Percentiles rank a stretch among this genome's conserved stretches.
Conservation (phyloP, 2,113 vertebrate species). For the Agelaius phoeniceus region DNA sequence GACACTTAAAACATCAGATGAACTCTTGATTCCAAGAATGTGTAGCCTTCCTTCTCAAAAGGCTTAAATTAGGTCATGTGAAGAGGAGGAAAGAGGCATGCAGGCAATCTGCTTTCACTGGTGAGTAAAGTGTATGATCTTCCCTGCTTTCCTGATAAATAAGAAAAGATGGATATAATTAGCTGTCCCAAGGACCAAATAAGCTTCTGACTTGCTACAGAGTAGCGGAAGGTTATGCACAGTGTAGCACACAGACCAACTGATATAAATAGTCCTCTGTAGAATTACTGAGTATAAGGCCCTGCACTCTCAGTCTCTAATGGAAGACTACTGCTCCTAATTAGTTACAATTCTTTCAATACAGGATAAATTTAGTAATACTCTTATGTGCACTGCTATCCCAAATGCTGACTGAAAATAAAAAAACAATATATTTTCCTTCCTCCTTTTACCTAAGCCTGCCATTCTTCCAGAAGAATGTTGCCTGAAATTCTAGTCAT, state of each 20-base stretch:
- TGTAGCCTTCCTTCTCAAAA: background rate
- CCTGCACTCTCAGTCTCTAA: background rate
- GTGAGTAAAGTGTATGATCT: background rate
- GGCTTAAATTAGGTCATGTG: background rate
- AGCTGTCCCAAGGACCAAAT: background rate
- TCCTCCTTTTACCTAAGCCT: background rate
- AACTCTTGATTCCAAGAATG: background rate
- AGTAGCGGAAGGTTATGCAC: background rate
- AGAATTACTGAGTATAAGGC: background rate
- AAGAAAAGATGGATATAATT: background rate
- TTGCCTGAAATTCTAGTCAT: background rate
- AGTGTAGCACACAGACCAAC: background rate
- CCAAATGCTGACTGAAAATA: background rate
- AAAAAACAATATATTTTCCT: background rate
- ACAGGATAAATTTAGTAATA: background rate
- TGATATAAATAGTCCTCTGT: background rate
- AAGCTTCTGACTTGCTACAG: background rate
- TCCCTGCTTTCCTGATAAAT: background rate
- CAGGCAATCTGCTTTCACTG: background rate
- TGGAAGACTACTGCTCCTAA: background rate
- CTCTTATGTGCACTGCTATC: background rate
- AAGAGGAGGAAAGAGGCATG: background rate
- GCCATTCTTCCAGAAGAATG: background rate
- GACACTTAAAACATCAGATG: background rate
- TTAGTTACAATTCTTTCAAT: background rate